These are phyloP conservation scores for Pachypanchax playfairii DNA, from an alignment of 2,113 vertebrate species.

Conservation along the genomic window DNA sequence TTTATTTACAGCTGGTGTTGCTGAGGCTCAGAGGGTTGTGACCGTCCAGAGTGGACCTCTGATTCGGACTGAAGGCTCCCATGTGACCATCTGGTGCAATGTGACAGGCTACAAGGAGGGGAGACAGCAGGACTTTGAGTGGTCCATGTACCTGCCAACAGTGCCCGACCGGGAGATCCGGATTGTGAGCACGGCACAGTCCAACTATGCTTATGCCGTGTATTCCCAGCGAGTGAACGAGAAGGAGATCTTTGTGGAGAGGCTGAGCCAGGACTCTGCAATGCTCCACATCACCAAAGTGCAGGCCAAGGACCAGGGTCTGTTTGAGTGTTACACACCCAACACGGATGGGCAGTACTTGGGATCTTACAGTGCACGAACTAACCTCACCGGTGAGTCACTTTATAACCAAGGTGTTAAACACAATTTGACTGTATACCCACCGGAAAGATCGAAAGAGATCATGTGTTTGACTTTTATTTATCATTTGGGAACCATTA, in stretches of 20 bases:
- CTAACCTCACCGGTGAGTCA: conserved; percentile 90
- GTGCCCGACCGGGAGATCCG: conserved; percentile 88
- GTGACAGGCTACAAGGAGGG: conserved; percentile 87
- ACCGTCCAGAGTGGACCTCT: conserved; percentile 88
- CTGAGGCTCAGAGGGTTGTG: conserved; percentile 86
- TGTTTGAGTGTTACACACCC: conserved; percentile 85
- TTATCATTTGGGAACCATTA: neutral
- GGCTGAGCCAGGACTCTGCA: conserved; percentile 81
- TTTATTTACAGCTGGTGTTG: conserved; percentile 62
- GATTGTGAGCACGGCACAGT: conserved; percentile 90
- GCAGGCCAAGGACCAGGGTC: conserved; percentile 84
- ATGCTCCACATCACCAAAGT: conserved; percentile 90
- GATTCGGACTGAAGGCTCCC: conserved; percentile 89
- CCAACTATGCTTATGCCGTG: conserved; percentile 89
- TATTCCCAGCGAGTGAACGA: conserved; percentile 85
- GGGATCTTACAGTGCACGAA: conserved; percentile 85
- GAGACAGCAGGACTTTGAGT: conserved; percentile 89
- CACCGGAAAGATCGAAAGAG: no score
- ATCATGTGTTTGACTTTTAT: neutral
- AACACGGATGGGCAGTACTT: conserved; percentile 83
- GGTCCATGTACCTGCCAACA: conserved; percentile 90
- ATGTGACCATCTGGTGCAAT: conserved; percentile 94
- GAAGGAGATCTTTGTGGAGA: conserved; percentile 90
- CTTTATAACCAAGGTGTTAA: neutral
- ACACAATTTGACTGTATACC: no score